Base-by-base conservation (phyloP, 2,113 vertebrate genomes). In the Columba janthina region DNA sequence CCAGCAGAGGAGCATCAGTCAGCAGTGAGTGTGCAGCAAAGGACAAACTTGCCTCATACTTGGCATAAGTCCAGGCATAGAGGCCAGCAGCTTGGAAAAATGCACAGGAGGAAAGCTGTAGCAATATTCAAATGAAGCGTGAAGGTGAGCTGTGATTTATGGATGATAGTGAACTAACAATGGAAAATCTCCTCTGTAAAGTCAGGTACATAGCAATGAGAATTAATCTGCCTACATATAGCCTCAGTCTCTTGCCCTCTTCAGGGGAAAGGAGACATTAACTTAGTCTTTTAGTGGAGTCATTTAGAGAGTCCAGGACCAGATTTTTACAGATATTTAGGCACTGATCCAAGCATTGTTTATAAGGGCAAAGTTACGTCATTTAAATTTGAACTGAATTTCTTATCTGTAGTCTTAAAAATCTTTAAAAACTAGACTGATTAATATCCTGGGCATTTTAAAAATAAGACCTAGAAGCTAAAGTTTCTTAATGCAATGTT, bases 331-430 rank as follows among this genome's bases (percentile, higher is more conserved):
- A n/a, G 51, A 11, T 76, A 88, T 66, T 92, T 86, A 66, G 60
- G 56, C 70, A 74, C 42, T 51, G 51, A 9, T 1, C 26, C 65
- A 71, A 29, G 34, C 14, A 58, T n/a, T 77, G 12, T 70, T 92
- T 87, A 21, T 36, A 60, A 34, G 19, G 56, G 19, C 10, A 83
- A 85, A 88, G 8, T 75, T 64, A 83, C 16, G 5, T 72, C 29
- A 58, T 74, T 92, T 89, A 73, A 92, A 90, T 73, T 70, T 83
- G 67, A 90, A 88, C 32, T 50, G 11, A 79, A 90, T n/a, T 73
- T 20, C 4, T 1, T 48, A 57, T 42, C 48, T 22, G 9, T 51
- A 72, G 58, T 10, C 29, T 79, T 36, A 79, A 69, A 75, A 58
- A 60, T 46, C 22, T 54, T 61, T 19, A 61, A 76, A 80, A 70